Evolutionary conservation across 2,888 invertebrate genomes (phyloP).

Genomic region (Rhorus exstirpatorius): DNA sequence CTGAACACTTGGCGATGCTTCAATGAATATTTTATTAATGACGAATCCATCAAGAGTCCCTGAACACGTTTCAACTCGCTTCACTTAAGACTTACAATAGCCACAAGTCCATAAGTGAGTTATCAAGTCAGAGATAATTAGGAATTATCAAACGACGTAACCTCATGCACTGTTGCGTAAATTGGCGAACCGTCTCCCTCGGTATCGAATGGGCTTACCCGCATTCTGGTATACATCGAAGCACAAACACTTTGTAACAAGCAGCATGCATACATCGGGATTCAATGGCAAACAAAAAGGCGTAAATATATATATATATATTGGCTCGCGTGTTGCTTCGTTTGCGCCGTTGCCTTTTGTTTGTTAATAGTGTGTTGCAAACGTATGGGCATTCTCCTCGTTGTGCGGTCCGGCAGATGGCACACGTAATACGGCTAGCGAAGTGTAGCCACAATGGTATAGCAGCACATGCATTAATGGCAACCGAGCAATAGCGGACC

Average conservation of each 20-base stretch:
- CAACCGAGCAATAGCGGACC: slow-evolving; percentile 16
- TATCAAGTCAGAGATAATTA: too few species aligned
- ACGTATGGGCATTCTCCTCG: slow-evolving; percentile 12
- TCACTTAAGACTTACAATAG: too few species aligned
- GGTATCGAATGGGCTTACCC: not conserved
- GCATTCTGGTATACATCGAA: slow-evolving; percentile 31
- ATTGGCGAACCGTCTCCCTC: slow-evolving; percentile 1
- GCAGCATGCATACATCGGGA: not conserved
- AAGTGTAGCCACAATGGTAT: slow-evolving; percentile 51
- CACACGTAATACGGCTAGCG: slow-evolving; percentile 30
- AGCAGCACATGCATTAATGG: slow-evolving; percentile 38
- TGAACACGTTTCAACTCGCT: too few species aligned
- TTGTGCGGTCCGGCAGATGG: slow-evolving; percentile 55
- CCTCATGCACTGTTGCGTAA: slow-evolving; percentile 33
- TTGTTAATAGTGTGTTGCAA: not conserved
- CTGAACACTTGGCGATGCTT: too few species aligned
- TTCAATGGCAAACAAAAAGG: not conserved
- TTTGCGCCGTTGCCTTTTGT: slow-evolving; percentile 7
- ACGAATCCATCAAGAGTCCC: too few species aligned
- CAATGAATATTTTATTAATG: too few species aligned
- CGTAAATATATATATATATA: not conserved
- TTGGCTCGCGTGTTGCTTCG: not conserved
- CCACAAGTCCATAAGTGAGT: too few species aligned
- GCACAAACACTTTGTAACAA: slow-evolving; percentile 49
- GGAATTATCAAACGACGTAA: too few species aligned